phyloP scores from a whole-genome alignment of 2,888 invertebrate genomes.

The Phasia obesa region DNA sequence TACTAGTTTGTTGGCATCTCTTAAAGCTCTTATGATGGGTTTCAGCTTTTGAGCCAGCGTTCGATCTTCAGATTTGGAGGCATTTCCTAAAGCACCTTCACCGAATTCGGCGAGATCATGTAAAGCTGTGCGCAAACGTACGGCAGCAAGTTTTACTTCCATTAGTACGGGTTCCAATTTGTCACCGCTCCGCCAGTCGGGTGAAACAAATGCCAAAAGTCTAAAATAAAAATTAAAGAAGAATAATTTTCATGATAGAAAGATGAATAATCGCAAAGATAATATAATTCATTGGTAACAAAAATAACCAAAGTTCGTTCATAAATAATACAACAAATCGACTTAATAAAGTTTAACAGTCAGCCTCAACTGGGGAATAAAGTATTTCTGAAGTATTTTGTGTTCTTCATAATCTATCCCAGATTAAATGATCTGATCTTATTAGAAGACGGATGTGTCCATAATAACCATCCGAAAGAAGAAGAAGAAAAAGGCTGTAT shows the following conservation, averaged over 20 bases:
- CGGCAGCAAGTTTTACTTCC: conserved; percentile 92
- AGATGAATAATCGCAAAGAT: no score
- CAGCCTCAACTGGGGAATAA: no score
- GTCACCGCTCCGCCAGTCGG: conserved; percentile 91
- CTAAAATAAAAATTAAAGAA: conserved; percentile 70
- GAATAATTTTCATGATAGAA: neutral
- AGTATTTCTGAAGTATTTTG: no score
- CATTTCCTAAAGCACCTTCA: conserved; percentile 93
- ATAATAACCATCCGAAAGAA: no score
- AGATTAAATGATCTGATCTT: no score
- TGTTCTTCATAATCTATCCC: no score
- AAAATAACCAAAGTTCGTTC: no score
- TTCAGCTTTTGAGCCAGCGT: conserved; percentile 89
- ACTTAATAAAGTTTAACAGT: no score
- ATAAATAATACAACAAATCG: no score
- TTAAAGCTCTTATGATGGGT: conserved; percentile 90
- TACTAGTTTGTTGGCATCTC: conserved; percentile 90
- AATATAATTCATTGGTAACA: neutral
- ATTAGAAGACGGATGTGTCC: no score
- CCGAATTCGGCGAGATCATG: conserved; percentile 95
- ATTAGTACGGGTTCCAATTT: conserved; percentile 90
- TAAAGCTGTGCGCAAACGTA: conserved; percentile 89
- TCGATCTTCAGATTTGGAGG: conserved; percentile 91
- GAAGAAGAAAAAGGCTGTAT: no score
- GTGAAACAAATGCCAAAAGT: conserved; percentile 89